Evolutionary conservation across 2,888 invertebrate species (phyloP), one percentile per base, ranked within the genome.

Genomic region (Smittia aterrima): DNA sequence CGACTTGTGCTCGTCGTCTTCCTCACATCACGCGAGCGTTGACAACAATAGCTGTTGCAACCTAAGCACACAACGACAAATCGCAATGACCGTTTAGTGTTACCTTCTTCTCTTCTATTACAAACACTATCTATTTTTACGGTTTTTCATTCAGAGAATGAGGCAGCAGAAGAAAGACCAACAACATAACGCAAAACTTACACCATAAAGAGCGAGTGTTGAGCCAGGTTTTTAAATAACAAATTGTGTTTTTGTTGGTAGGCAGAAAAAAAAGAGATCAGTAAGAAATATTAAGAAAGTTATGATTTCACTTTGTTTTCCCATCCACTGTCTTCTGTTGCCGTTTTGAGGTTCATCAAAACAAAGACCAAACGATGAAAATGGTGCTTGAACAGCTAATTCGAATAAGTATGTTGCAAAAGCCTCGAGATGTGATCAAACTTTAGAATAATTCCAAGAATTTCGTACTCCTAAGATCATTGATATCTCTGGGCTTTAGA

Each of bases 1-100:
- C 58, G 86, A 86, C 78, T 78, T 86, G 76, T 86, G 86, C 79
- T 85, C 85, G 72, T 82, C 85, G 75, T 47, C 47, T 7, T 53
- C 70, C 2, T 11, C 32, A 7, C 41, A 38, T 40, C n/a, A 25
- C 13, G 53, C n/a, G 32, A 32, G 32, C 32, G 32, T 32, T 32
- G 32, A 32, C 24, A 24, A 67, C 27, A 70, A 32, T 32, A 53
- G 54, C 32, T 70, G 70, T 25, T 66, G 66, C 32, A 66, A 27
- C 16, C 27, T 32, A 16, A n/a, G 13, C 24, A n/a, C 16, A 53
- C 47, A 54, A 25, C 27, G 27, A n/a, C 53, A 70, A 18, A 70
- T 70, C 53, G 70, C 70, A 22, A 70, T 70, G 70, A 70, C 70
- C 70, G 70, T 70, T 67, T 67, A 67, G 67, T 67, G 67, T 67